Conservation (phyloP, 2,888 invertebrate genomes). For the Polylopha cassiicola region DNA sequence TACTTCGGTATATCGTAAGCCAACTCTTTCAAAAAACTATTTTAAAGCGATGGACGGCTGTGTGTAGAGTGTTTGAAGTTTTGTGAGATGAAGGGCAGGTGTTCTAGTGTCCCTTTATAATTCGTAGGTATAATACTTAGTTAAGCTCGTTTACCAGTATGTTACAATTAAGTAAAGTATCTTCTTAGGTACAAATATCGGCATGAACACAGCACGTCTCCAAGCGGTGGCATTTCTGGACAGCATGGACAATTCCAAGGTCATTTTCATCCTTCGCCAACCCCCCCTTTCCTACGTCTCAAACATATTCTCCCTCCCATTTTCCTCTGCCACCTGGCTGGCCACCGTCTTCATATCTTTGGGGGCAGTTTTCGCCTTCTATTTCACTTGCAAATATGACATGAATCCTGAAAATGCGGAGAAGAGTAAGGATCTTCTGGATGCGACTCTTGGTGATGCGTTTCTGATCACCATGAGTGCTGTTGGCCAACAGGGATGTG, state of each 20-base stretch:
- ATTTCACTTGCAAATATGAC: slow-evolving; percentile 57
- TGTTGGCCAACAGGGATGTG: slow-evolving; percentile 77
- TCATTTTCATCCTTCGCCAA: slow-evolving; percentile 79
- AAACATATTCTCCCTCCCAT: slow-evolving; percentile 81
- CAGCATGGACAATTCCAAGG: slow-evolving; percentile 56
- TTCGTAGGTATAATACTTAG: too few relatives aligned
- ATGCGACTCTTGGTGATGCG: slow-evolving; percentile 59
- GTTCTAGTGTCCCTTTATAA: too few relatives aligned
- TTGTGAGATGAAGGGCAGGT: too few relatives aligned
- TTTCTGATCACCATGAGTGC: slow-evolving; percentile 72
- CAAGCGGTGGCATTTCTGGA: slow-evolving; percentile 65
- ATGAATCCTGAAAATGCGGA: slow-evolving; percentile 29
- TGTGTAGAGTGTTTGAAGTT: too few relatives aligned
- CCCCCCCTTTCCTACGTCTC: slow-evolving; percentile 80
- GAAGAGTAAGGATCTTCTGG: slow-evolving; percentile 42
- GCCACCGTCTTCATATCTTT: slow-evolving; percentile 58
- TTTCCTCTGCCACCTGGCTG: slow-evolving; percentile 78
- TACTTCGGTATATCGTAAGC: too few relatives aligned
- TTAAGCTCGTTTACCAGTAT: too few relatives aligned
- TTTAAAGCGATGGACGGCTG: too few relatives aligned
- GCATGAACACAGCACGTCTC: slow-evolving; percentile 39
- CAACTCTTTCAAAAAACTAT: too few relatives aligned
- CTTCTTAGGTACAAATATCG: slow-evolving; percentile 53
- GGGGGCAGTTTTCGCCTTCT: slow-evolving; percentile 50
- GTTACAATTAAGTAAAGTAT: neutral